These are phyloP conservation scores for Uromys caudimaculatus DNA, from an alignment of 2,797 vertebrate species.

Conservation along the genomic window DNA sequence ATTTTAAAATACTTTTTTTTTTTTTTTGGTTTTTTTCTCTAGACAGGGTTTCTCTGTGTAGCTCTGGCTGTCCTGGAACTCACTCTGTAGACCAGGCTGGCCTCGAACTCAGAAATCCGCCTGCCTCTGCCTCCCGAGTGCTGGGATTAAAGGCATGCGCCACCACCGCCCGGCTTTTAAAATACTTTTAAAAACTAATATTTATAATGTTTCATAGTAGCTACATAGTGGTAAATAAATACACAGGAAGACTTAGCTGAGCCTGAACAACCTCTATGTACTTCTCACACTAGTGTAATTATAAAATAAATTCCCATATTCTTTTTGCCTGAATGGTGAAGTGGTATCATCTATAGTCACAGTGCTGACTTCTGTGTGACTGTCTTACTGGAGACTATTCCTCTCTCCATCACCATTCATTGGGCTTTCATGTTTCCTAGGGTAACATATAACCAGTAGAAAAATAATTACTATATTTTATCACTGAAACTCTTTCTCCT, in stretches of 20 bases:
- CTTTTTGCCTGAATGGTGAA: too few relatives aligned
- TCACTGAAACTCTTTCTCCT: not conserved
- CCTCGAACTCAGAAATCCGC: too few relatives aligned
- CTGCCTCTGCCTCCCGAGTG: too few relatives aligned
- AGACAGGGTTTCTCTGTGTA: too few relatives aligned
- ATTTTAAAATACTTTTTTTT: not conserved
- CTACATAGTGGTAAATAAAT: too few relatives aligned
- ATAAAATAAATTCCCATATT: not conserved
- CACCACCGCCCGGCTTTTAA: too few relatives aligned
- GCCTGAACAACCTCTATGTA: not conserved
- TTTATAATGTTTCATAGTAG: not conserved
- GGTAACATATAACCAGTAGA: not conserved
- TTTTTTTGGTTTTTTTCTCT: too few relatives aligned
- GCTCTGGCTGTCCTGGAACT: too few relatives aligned
- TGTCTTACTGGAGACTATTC: not conserved
- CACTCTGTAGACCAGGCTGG: too few relatives aligned
- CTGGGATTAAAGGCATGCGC: too few relatives aligned
- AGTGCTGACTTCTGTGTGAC: not conserved
- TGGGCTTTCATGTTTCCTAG: not conserved
- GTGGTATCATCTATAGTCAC: not conserved
- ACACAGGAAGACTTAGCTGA: not conserved
- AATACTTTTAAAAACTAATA: not conserved
- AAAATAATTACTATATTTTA: not conserved
- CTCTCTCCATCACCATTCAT: not conserved
- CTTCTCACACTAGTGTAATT: not conserved